Base-by-base conservation (phyloP, 2,888 invertebrate genomes). In the Andrena fulva region DNA sequence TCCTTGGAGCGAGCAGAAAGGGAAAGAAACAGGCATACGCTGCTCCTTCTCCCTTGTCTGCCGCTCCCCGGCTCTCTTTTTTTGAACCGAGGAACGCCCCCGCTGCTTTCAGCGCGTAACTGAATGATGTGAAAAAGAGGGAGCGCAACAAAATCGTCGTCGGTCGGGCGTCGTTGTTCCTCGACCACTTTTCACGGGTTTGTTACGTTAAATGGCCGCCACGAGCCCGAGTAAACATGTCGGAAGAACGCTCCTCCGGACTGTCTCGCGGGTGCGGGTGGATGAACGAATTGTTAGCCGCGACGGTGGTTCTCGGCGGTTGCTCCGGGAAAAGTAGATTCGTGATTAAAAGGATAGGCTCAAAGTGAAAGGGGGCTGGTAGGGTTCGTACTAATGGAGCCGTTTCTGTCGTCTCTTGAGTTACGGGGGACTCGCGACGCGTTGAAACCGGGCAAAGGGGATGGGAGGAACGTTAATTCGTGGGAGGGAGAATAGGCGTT, bases 1-100 rank as follows among this genome's bases (percentile, higher is more conserved):
- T 71, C 62, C 72, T 68, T 63, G 72, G 54, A 72, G 56, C 77
- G 69, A 29, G 72, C 59, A 63, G 70, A 71, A 68, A 67, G 0
- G 72, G 56, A 79, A 48, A 75, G 69, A 33, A 29, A 68, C 67
- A 62, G 16, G 42, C 42, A 16, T 16, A 42, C 42, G 77, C 66
- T 20, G 54, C 12, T 52, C 35, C 60, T 50, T 54, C 52, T 54
- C 56, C 64, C 52, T 59, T 8, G 20, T 24, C 35, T 48, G 12
- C 7, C 50, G 56, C n/a, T 52, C 60, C 0, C 20, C 42, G 24
- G 24, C 12, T 56, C 24, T 24, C 10, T 56, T 56, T 24, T 24
- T 33, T 68, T 68, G 6, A 67, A 29, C 67, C 42, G 31, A 54
- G 31, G 56, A 56, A 42, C 42, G 68, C 54, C 20, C 69, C 42